Base-by-base conservation (phyloP, 1,140 invertebrate species). In the Diuraphis noxia region DNA sequence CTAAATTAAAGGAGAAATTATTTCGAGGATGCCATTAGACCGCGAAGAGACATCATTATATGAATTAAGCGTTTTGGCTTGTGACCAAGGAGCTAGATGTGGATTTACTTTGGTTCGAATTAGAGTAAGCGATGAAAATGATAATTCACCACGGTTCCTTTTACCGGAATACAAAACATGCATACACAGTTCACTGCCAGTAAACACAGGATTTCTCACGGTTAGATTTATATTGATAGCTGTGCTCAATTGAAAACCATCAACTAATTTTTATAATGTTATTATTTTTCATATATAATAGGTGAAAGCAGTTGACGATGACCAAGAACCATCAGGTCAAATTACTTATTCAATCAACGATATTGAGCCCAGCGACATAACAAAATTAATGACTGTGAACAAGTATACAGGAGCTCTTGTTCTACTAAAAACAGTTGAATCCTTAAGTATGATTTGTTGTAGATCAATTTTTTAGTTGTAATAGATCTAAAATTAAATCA, bases 91-190 rank as follows among this genome's bases (percentile, higher is more conserved):
- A 81, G 97, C 97, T 10, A 95, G 96, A 93, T 96, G 96, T 86
- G 96, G 96, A 9, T 98, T 97, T 93, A 95, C 97, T 5, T 96
- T 95, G 17, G 95, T 99, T 10, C 94, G 96, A 93, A 96, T 99
- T 19, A 96, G 95, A 93, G 96, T 99, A 19, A 94, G 94, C 8
- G 98, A 99, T 94, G 95, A 96, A 89, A 99, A 99, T 94, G 98
- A 99, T 93, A 98, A 98, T 94, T 94, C 95, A 84, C 98, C 98
- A 1, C 94, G 94, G 84, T 99, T 99, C 94, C 94, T 96, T 49
- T 94, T 97, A 30, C 95, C 95, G 87, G 97, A 98, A 94, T 98
- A 98, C 93, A 97, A 97, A 94, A 95, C 95, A 7, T 96, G 96
- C 49, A 96, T 97, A 87, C 95, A 95, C 92, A 94, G 94, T 38